Base-by-base conservation (phyloP, 1,140 invertebrate genomes). In the Caerostris darwini region DNA sequence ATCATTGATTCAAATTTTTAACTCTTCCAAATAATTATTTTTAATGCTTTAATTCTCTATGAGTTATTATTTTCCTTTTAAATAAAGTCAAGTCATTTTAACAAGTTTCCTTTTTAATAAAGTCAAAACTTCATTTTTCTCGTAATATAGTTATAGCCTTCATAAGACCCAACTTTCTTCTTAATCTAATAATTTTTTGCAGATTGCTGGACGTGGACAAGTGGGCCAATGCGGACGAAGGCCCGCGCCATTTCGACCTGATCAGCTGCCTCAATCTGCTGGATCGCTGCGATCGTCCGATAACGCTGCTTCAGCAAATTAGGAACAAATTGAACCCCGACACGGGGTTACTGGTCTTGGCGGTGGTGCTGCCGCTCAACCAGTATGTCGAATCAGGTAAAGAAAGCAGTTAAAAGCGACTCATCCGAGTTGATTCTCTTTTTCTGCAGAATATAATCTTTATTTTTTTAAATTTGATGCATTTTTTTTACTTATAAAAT, bases 191-290 rank as follows among this genome's bases (percentile, higher is more conserved):
- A 34, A 34, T 34, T 34, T 61, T 57, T 95, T 56, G 64, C 96
- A 98, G 98, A 83, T 96, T 99, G 5, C 96, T 99, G 34, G 98
- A 98, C 92, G 97, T 97, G 2, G 97, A 98, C 53, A 96, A 96
- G 5, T 99, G 98, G 98, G 95, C 96, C n/a, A 95, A 96, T 3
- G 96, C 96, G 14, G 95, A 96, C 3, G 96, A 96, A 50, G 96
- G 97, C 59, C 95, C 95, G 0, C 54, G 50, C 71, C 96, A 96
- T 58, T 99, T 97, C 96, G 97, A 98, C 95, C 97, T 98, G 71
- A 97, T 99, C 89, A 97, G 97, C 89, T 99, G 98, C 96, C 96
- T 99, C 57, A 99, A 99, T 96, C 96, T 99, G 6, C 96, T 99
- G 93, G 99, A 99, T 96, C 97, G 99, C 89, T 99, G 98, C 96